phyloP scores from a whole-genome alignment of 2,113 vertebrate genomes.

The Gulo gulo region DNA sequence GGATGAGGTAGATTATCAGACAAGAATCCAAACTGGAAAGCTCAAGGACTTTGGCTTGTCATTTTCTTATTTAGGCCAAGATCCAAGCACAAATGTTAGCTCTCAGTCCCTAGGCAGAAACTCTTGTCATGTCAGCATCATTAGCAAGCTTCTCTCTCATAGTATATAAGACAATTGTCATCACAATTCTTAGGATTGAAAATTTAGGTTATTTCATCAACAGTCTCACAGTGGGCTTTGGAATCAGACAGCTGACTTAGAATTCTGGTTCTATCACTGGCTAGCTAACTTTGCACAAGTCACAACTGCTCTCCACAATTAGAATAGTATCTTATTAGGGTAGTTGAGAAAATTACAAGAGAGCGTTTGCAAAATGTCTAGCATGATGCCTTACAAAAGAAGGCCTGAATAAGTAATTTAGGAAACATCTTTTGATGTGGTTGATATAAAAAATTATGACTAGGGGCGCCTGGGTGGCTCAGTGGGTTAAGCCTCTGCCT shows the following conservation, averaged over 20 bases:
- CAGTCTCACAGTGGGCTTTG: background rate
- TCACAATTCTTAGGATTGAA: background rate
- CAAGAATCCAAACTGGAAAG: constrained; percentile 69
- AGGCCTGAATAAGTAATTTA: background rate
- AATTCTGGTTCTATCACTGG: background rate
- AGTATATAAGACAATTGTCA: background rate
- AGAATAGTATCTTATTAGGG: background rate
- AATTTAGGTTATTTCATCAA: background rate
- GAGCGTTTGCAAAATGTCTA: background rate
- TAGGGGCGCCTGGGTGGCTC: background rate
- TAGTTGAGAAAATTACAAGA: background rate
- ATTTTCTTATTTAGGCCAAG: constrained; percentile 62
- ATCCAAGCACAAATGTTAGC: constrained; percentile 69
- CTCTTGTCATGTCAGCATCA: constrained; percentile 37
- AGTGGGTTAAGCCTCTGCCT: too few relatives aligned
- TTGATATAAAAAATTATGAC: constrained; percentile 5
- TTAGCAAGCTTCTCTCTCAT: constrained; percentile 5
- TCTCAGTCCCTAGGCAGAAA: constrained; percentile 53
- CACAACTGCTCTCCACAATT: background rate
- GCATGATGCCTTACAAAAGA: background rate
- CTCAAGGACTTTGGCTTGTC: constrained; percentile 70
- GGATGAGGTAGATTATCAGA: constrained; percentile 62
- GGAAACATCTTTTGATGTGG: background rate
- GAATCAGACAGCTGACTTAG: background rate
- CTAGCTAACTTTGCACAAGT: background rate